phyloP scores from a whole-genome alignment of 30 jellyfish, hydroid and myxozoan species.

The Turritopsis rubra region DNA sequence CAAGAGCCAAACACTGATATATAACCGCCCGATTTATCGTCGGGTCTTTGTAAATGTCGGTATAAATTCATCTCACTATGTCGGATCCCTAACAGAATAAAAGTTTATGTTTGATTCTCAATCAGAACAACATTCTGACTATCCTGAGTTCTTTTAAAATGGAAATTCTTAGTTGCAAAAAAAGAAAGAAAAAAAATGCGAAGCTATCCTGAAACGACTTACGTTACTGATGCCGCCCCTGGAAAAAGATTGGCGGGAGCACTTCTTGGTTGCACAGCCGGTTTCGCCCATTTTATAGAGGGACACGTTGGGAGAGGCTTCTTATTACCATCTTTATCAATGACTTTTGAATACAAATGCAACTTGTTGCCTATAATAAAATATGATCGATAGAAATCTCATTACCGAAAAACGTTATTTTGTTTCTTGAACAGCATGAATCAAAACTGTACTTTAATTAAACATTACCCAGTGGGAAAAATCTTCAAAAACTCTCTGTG shows the following conservation, averaged over 20 bases:
- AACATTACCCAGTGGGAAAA: no score
- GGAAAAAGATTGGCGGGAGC: conserved; percentile 36
- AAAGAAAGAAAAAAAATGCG: no score
- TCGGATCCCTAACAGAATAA: conserved; percentile 13
- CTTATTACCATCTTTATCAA: conserved; percentile 47
- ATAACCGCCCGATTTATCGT: no score
- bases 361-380: conserved; percentile 58
- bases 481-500: no score
- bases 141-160: no score
- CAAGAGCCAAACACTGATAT: no score
- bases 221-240: conserved; percentile 24
- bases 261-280: conserved; percentile 18
- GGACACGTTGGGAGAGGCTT: conserved; percentile 92
- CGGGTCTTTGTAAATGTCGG: not conserved
- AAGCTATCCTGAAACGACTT: not conserved
- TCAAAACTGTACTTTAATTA: no score
- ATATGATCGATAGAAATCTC: not conserved
- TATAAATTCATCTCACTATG: not conserved
- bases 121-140: no score
- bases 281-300: conserved; percentile 78
- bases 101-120: no score
- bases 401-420: not conserved
- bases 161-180: no score
- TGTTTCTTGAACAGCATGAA: no score
- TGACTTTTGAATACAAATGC: conserved; percentile 74